These are phyloP conservation scores for Pachypsylla venusta DNA, from an alignment of 1,140 invertebrate genomes.

Conservation along the genomic window DNA sequence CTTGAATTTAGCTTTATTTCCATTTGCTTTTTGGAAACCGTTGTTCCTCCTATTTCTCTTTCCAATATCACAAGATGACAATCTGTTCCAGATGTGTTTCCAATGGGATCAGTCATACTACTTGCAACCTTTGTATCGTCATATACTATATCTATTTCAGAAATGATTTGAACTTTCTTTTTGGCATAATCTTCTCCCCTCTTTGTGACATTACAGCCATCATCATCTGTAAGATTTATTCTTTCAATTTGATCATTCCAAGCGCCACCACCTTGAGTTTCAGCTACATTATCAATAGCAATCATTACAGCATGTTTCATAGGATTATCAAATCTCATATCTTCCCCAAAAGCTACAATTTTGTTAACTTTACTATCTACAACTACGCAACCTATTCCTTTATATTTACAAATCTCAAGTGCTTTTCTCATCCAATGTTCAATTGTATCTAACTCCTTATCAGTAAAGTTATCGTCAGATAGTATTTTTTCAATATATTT, in stretches of 20 bases:
- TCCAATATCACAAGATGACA: too few species aligned
- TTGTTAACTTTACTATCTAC: constrained; percentile 46
- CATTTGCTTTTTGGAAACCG: too few species aligned
- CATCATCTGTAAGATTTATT: not conserved
- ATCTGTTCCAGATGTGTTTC: too few species aligned
- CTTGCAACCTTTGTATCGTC: not conserved
- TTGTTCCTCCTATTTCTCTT: too few species aligned
- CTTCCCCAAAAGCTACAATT: constrained; percentile 48
- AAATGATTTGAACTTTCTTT: not conserved
- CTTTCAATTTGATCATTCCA: not conserved
- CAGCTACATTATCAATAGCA: constrained; percentile 68
- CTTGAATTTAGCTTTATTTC: too few species aligned
- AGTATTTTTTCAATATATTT: constrained; percentile 47
- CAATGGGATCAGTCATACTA: too few species aligned
- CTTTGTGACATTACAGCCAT: not conserved
- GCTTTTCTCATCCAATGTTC: constrained; percentile 43
- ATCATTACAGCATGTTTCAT: constrained; percentile 74
- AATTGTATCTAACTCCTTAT: constrained; percentile 40
- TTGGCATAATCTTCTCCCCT: not conserved
- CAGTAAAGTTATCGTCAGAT: constrained; percentile 44
- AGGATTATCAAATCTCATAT: constrained; percentile 45
- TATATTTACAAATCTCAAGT: constrained; percentile 32
- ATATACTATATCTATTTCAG: not conserved
- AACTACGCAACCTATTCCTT: constrained; percentile 40
- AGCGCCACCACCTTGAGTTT: constrained; percentile 59